These are phyloP conservation scores for Hemibagrus guttatus DNA, from an alignment of 2,797 vertebrate species.

Conservation along the genomic window DNA sequence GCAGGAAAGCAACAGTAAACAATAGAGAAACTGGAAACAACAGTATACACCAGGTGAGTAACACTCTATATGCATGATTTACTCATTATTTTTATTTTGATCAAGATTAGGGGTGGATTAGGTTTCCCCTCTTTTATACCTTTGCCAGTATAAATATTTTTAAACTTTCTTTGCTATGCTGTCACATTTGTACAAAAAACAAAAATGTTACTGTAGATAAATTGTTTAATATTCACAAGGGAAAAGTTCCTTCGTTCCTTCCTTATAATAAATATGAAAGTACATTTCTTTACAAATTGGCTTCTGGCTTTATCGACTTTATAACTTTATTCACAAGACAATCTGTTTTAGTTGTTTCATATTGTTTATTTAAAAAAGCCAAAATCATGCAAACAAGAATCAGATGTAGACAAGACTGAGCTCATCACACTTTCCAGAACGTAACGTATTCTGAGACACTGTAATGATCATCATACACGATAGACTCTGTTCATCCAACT, in stretches of 20 bases:
- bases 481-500: slow-evolving; percentile 16
- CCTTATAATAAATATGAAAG: not conserved
- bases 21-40: not conserved
- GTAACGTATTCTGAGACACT: slow-evolving; percentile 36
- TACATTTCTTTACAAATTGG: not conserved
- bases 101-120: not conserved
- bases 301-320: not conserved
- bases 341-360: slow-evolving; percentile 24
- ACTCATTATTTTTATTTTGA: not conserved
- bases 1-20: slow-evolving; percentile 4
- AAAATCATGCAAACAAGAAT: slow-evolving; percentile 72
- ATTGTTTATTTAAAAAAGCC: slow-evolving; percentile 58
- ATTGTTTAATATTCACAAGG: not conserved
- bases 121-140: not conserved
- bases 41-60: not conserved
- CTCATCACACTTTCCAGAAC: slow-evolving; percentile 49
- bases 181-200: not conserved
- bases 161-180: not conserved
- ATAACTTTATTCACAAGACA: slow-evolving; percentile 3
- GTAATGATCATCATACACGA: slow-evolving; percentile 63
- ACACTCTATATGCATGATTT: not conserved
- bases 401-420: slow-evolving; percentile 50
- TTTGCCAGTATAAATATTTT: not conserved
- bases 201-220: not conserved
- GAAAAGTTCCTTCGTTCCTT: too few relatives aligned